phyloP scores from a whole-genome alignment of 2,113 vertebrate species.

The Uria lomvia region DNA sequence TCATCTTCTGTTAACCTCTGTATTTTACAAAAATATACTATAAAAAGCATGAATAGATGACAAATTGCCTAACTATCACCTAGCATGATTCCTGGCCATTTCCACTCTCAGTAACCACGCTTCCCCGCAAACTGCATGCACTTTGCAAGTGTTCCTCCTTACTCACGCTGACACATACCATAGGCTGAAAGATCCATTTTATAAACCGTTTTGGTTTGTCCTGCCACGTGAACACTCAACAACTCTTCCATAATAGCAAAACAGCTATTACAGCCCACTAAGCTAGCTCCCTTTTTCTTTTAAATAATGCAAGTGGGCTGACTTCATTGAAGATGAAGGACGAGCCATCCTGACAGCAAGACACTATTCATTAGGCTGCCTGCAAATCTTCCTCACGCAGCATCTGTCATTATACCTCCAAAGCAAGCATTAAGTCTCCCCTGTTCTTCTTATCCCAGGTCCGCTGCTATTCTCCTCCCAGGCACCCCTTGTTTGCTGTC shows the following conservation, averaged over 20 bases:
- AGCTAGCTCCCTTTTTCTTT: background rate
- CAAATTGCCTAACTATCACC: conserved; percentile 23
- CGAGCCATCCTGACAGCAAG: background rate
- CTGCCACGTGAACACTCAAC: background rate
- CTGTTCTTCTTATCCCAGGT: background rate
- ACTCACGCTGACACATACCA: background rate
- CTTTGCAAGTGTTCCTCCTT: background rate
- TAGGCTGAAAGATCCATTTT: background rate
- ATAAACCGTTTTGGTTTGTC: background rate
- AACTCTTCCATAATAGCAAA: background rate
- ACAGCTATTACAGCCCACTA: background rate
- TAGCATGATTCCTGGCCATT: background rate
- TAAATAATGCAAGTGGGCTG: background rate
- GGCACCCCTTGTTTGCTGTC: background rate
- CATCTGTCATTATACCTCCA: background rate
- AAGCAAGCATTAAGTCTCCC: background rate
- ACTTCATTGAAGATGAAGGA: background rate
- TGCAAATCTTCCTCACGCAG: background rate
- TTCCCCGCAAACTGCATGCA: background rate
- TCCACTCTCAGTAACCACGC: background rate
- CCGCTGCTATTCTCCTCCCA: background rate
- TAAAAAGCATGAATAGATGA: conserved; percentile 47
- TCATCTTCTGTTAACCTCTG: conserved; percentile 36
- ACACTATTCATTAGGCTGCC: background rate
- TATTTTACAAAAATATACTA: conserved; percentile 54